phyloP scores from a whole-genome alignment of 1,140 invertebrate species.

The Cotesia typhae region DNA sequence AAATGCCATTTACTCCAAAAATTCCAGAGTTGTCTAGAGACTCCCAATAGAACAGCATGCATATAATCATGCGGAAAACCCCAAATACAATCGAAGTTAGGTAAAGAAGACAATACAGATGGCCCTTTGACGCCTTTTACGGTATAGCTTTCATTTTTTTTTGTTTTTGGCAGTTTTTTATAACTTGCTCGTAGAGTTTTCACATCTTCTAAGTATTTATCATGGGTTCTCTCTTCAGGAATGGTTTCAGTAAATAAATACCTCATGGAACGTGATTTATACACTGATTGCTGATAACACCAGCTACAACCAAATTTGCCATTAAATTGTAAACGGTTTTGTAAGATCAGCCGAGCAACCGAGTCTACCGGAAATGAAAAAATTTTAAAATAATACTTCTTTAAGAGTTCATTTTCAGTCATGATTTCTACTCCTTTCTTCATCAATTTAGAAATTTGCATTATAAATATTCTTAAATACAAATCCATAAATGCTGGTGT shows the following conservation, averaged over 20 bases:
- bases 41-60: conserved; percentile 41
- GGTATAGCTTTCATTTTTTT: neutral
- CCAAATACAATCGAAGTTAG: no score
- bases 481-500: conserved; percentile 42
- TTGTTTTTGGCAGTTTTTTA: neutral
- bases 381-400: conserved; percentile 40
- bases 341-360: no score
- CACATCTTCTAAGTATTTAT: neutral
- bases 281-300: no score
- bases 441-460: conserved; percentile 36
- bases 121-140: no score
- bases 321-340: no score
- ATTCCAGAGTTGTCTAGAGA: conserved; percentile 40
- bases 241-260: no score
- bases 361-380: no score
- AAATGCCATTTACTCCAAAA: conserved; percentile 4
- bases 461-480: conserved; percentile 40
- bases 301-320: no score
- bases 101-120: no score
- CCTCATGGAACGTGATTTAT: no score
- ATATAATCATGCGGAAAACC: conserved; percentile 41
- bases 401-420: conserved; percentile 23
- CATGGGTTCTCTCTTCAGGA: no score
- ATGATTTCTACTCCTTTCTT: conserved; percentile 37
- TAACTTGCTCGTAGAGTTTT: conserved; percentile 20